A percentile compares a stretch with the other conserved stretches of the same genome.
Conservation (phyloP, 2,888 invertebrate species). For the Sceliomorpha sp. region DNA sequence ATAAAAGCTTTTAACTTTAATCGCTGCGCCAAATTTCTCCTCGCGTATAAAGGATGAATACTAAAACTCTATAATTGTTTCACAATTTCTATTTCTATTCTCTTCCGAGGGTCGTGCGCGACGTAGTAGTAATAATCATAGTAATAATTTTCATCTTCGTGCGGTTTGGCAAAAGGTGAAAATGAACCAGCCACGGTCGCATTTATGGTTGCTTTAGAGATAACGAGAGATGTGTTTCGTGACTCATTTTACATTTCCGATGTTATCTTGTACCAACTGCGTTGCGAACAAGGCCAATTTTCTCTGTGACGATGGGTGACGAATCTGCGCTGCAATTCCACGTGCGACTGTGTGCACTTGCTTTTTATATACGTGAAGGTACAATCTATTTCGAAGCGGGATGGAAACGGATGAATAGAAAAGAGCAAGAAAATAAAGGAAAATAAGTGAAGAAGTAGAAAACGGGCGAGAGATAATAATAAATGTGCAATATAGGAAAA, state of each 20-base stretch:
- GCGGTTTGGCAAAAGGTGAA: conserved; percentile 15
- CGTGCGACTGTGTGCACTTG: conserved; percentile 8
- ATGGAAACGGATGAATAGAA: conserved; percentile 19
- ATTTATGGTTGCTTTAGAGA: conserved; percentile 5
- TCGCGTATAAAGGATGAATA: too few relatives aligned
- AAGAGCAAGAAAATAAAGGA: not conserved
- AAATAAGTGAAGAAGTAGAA: conserved; percentile 1
- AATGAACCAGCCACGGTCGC: conserved; percentile 5
- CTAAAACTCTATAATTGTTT: too few relatives aligned
- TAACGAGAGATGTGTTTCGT: conserved; percentile 13
- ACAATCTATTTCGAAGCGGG: conserved; percentile 28
- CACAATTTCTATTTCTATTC: too few relatives aligned
- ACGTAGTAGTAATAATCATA: not conserved
- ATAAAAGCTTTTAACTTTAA: too few relatives aligned
- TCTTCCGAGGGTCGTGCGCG: not conserved
- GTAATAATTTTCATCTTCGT: conserved; percentile 2
- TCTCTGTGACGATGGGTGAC: conserved; percentile 13
- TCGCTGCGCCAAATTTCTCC: too few relatives aligned
- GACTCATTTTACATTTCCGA: conserved; percentile 21
- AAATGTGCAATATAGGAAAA: too few relatives aligned
- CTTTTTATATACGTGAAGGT: conserved; percentile 13
- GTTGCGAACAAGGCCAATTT: conserved; percentile 18
- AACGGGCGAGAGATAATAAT: too few relatives aligned
- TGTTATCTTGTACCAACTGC: conserved; percentile 4
- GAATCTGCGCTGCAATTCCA: conserved; percentile 23